phyloP scores from a whole-genome alignment of 2,797 vertebrate genomes.

The Cottoperca gobio region DNA sequence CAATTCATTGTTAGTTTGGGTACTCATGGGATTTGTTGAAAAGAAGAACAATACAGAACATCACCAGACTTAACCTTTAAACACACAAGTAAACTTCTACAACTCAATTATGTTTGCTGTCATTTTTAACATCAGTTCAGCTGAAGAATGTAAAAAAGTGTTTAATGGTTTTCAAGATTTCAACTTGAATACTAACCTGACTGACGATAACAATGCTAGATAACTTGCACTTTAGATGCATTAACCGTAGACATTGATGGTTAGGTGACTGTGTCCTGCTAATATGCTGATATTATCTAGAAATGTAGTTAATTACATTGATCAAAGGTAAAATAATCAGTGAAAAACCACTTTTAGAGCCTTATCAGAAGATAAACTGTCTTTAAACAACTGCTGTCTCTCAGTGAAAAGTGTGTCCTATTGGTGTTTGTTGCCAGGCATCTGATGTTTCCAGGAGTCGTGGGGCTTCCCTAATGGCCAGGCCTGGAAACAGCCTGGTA shows the following conservation, averaged over 20 bases:
- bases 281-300: not conserved
- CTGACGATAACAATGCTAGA: not conserved
- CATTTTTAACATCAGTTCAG: not conserved
- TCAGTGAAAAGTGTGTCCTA: not conserved
- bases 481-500: slow-evolving; percentile 92
- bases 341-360: not conserved
- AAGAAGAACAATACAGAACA: not conserved
- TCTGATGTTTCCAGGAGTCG: slow-evolving; percentile 96
- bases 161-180: not conserved
- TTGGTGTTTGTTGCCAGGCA: slow-evolving; percentile 81
- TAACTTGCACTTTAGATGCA: not conserved
- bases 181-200: not conserved
- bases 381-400: not conserved
- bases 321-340: no score
- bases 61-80: not conserved
- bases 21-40: not conserved
- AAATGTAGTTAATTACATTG: not conserved
- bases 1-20: not conserved
- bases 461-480: slow-evolving; percentile 89
- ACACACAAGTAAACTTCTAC: not conserved
- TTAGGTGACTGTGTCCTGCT: not conserved
- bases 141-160: not conserved
- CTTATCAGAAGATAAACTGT: not conserved
- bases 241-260: not conserved
- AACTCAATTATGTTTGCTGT: no score